Evolutionary conservation across 2,113 vertebrate species (phyloP), one percentile per base, ranked within the genome.

Genomic region (Chinchilla lanigera): DNA sequence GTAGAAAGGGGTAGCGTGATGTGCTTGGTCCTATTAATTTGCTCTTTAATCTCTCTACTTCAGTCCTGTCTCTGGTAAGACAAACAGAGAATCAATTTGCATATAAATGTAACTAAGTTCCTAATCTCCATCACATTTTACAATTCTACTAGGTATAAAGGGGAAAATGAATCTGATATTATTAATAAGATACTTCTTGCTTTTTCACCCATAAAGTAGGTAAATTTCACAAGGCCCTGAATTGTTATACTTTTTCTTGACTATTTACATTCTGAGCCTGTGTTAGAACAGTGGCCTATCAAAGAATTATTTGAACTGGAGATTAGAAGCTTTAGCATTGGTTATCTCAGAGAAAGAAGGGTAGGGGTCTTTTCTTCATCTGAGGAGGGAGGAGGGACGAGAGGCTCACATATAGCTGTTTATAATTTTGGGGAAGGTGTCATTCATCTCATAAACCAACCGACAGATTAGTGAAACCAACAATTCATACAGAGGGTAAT

Each of bases 1-100:
- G 19, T 9, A 0, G 35, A 3, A 28, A 3, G 4, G n/a, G 33
- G 9, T 35, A 13, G 35, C 38, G 58, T 8, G 60, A 95, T 91
- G 91, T 54, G 73, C 83, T 96, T 54, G 33, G 73, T 96, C 28
- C 90, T 88, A 80, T 95, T 95, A 98, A 95, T 98, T 95, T 96
- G 41, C 22, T 86, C 69, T 95, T 97, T 94, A 47, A 94, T 89
- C 80, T 97, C 35, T 84, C 0, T 94, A 54, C 19, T 97, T 96
- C 80, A 96, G 11, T 30, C 44, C 50, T 67, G n/a, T 75, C 95
- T 95, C 56, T n/a, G 69, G 67, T 89, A 95, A 94, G 67, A 97
- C 94, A 97, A 86, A 93, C 50, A 71, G 82, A 93, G 94, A 90
- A 73, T 96, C 96, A 65, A 38, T 98, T 94, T 94, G 86, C 80